A percentile compares a stretch with the other conserved stretches of the same genome.
phyloP scores from a whole-genome alignment of 2,888 invertebrate species.

The Eretmocerus hayati region DNA sequence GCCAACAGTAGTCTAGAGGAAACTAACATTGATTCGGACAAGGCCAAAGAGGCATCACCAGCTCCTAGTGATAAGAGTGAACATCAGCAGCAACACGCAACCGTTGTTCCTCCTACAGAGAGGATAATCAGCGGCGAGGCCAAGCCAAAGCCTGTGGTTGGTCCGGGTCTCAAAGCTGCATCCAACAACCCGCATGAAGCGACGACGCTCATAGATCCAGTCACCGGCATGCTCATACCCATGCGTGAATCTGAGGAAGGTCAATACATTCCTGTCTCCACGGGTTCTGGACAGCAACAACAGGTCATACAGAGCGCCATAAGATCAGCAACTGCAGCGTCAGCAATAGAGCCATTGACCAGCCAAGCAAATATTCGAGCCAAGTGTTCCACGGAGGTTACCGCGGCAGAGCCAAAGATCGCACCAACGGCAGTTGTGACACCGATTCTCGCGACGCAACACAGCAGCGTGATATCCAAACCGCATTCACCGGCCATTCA shows the following conservation, averaged over 20 bases:
- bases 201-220: slow-evolving; percentile 65
- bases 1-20: slow-evolving; percentile 59
- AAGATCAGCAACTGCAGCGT: slow-evolving; percentile 28
- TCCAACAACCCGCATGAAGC: slow-evolving; percentile 53
- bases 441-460: slow-evolving; percentile 21
- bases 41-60: slow-evolving; percentile 32
- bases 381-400: slow-evolving; percentile 19
- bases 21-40: too few relatives aligned
- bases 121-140: slow-evolving; percentile 30
- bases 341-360: slow-evolving; percentile 21
- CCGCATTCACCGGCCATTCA: slow-evolving; percentile 31
- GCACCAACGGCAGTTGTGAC: not conserved
- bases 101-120: slow-evolving; percentile 22
- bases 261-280: slow-evolving; percentile 56
- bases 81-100: slow-evolving; percentile 21
- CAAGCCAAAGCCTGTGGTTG: slow-evolving; percentile 15
- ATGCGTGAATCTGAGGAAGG: slow-evolving; percentile 67
- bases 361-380: slow-evolving; percentile 9
- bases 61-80: slow-evolving; percentile 22
- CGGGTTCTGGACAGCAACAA: slow-evolving; percentile 32
- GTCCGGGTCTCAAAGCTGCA: slow-evolving; percentile 29
- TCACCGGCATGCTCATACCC: slow-evolving; percentile 64
- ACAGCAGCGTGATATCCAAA: slow-evolving; percentile 37
- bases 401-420: slow-evolving; percentile 20
- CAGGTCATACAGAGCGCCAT: slow-evolving; percentile 26